Evolutionary conservation across 2,797 vertebrate species (phyloP).

Genomic region (Eulemur albifrons): DNA sequence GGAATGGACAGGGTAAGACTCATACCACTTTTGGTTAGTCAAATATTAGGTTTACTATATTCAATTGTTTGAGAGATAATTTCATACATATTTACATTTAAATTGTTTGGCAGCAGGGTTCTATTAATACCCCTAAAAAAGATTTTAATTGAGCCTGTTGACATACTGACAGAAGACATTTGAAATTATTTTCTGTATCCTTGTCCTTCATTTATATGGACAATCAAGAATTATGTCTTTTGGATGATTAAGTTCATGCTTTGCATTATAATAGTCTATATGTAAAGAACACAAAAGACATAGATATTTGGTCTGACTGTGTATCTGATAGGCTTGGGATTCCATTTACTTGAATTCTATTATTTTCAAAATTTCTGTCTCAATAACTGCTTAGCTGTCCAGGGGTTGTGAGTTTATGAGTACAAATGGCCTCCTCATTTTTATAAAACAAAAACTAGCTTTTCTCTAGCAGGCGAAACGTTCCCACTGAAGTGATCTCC

Average conservation of each 20-base stretch:
- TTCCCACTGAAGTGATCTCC: conserved; percentile 50
- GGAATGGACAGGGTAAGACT: background rate
- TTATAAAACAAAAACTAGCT: conserved; percentile 64
- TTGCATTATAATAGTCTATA: background rate
- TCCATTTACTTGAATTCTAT: conserved; percentile 12
- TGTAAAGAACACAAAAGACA: background rate
- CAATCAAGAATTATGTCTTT: conserved; percentile 10
- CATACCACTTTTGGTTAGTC: background rate
- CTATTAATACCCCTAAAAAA: conserved; percentile 13
- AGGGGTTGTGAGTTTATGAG: background rate
- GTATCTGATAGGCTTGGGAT: background rate
- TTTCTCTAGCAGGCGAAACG: conserved; percentile 31
- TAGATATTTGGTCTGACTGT: background rate
- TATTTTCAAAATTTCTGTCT: conserved; percentile 50
- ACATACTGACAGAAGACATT: background rate
- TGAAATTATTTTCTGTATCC: conserved; percentile 9
- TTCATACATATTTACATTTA: background rate
- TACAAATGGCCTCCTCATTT: conserved; percentile 39
- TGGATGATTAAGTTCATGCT: background rate
- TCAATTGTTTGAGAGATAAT: background rate
- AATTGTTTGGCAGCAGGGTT: background rate
- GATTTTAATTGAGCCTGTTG: background rate
- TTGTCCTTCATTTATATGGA: conserved; percentile 31
- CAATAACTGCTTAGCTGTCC: background rate
- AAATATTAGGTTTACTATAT: background rate